These are phyloP conservation scores for Sussaba pulchella DNA, from an alignment of 2,888 invertebrate species.

Conservation along the genomic window DNA sequence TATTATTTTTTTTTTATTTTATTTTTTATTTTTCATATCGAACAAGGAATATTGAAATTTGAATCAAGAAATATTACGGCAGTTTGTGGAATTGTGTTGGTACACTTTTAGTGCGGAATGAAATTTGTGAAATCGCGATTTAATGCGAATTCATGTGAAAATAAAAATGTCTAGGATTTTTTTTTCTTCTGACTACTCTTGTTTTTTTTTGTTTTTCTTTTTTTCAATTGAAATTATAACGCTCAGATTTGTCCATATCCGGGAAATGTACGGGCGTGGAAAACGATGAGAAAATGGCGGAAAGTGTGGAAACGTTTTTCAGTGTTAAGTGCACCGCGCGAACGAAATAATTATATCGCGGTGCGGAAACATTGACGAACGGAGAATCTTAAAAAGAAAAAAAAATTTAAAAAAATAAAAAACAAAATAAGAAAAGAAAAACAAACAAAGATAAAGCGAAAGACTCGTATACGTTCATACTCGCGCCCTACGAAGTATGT, in stretches of 20 bases:
- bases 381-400: neutral
- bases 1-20: too few relatives aligned
- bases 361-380: conserved; percentile 23
- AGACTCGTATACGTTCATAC: conserved; percentile 79
- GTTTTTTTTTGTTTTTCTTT: neutral
- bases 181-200: neutral
- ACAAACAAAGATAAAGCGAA: conserved; percentile 50
- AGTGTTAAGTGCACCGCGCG: conserved; percentile 67
- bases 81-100: neutral
- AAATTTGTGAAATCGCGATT: conserved; percentile 32
- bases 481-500: conserved; percentile 68
- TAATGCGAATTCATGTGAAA: neutral
- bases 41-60: too few relatives aligned
- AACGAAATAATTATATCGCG: conserved; percentile 36
- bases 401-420: neutral
- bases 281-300: conserved; percentile 22
- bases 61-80: too few relatives aligned
- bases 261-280: neutral
- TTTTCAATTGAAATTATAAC: conserved; percentile 5
- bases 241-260: conserved; percentile 19
- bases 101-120: neutral
- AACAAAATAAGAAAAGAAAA: neutral
- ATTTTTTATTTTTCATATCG: too few relatives aligned
- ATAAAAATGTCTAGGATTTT: conserved; percentile 3
- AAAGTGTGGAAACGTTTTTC: conserved; percentile 67